Percentiles rank a stretch among this genome's conserved stretches.
Evolutionary conservation across 2,113 vertebrate genomes (phyloP).

Genomic region (rat (Rattus norvegicus)): GRCr8 NC_086019.1:212965501-212966000

Average conservation of each 20-base stretch:
- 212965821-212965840: background rate
- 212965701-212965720: conserved; percentile 33
- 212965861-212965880: background rate
- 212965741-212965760: background rate
- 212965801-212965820: background rate
- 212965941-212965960: background rate
- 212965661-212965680: background rate
- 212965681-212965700: background rate
- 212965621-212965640: too few relatives aligned
- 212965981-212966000: background rate
- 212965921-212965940: background rate
- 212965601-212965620: too few relatives aligned
- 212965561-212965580: background rate
- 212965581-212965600: background rate
- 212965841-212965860: background rate
- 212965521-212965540: background rate
- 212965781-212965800: background rate
- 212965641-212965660: too few relatives aligned
- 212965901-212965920: background rate
- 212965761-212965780: background rate
- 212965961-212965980: background rate
- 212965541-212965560: background rate
- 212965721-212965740: background rate
- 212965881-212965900: background rate
- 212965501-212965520: background rate